Evolutionary conservation across 2,113 vertebrate species (phyloP).

Genomic region (Macquaria australasica): DNA sequence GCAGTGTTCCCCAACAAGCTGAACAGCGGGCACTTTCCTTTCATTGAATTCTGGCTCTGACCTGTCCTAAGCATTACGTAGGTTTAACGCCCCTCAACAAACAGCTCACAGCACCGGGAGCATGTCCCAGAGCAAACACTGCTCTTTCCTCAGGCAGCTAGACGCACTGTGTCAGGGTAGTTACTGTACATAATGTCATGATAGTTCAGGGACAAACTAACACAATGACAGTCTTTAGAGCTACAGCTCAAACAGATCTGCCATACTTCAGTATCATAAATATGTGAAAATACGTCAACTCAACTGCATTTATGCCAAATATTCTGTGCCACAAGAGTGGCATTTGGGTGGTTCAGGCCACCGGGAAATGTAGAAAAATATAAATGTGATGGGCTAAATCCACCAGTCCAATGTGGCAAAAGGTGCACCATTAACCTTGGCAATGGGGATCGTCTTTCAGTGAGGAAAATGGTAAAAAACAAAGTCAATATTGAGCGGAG

Average conservation of each 20-base stretch:
- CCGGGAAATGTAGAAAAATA: conserved; percentile 23
- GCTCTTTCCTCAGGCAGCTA: conserved; percentile 44
- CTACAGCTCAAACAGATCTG: conserved; percentile 14
- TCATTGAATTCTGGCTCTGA: conserved; percentile 46
- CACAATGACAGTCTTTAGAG: conserved; percentile 26
- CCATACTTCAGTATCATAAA: background rate
- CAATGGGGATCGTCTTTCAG: conserved; percentile 68
- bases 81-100: conserved; percentile 49
- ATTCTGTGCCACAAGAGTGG: conserved; percentile 24
- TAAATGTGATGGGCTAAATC: conserved; percentile 15
- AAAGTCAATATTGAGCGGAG: conserved; percentile 77
- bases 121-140: conserved; percentile 57
- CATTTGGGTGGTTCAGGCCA: conserved; percentile 51
- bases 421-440: conserved; percentile 39
- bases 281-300: conserved; percentile 22
- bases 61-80: conserved; percentile 29
- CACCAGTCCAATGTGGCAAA: conserved; percentile 37
- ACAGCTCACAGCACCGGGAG: conserved; percentile 41
- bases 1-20: background rate
- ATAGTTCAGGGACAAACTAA: conserved; percentile 15
- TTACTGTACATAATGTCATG: conserved; percentile 42
- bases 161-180: conserved; percentile 21
- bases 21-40: conserved; percentile 50
- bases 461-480: conserved; percentile 76
- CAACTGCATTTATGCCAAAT: conserved; percentile 1